A percentile compares a stretch with the other conserved stretches of the same genome.
These are phyloP conservation scores for Albula goreensis DNA, from an alignment of 2,113 vertebrate genomes.

Conservation along the genomic window DNA sequence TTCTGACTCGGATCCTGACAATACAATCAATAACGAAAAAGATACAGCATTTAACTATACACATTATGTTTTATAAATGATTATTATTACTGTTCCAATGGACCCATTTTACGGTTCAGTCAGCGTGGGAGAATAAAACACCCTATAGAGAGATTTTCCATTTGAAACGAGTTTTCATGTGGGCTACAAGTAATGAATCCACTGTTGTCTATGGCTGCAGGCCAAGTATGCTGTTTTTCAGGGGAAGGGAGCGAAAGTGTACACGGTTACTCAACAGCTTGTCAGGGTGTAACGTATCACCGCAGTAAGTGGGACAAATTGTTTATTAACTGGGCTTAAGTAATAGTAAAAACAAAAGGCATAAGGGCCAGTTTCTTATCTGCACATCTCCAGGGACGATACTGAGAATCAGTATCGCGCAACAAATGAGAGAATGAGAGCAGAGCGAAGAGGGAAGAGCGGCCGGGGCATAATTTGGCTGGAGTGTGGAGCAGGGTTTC, in stretches of 20 bases:
- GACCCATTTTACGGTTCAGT: constrained; percentile 51
- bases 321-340: constrained; percentile 65
- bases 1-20: too few relatives aligned
- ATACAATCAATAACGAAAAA: too few relatives aligned
- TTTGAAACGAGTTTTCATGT: constrained; percentile 51
- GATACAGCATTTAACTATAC: too few relatives aligned
- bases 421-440: too few relatives aligned
- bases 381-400: constrained; percentile 47
- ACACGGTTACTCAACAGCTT: constrained; percentile 58
- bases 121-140: constrained; percentile 40
- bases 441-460: too few relatives aligned
- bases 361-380: constrained; percentile 41
- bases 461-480: too few relatives aligned
- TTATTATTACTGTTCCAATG: constrained; percentile 12
- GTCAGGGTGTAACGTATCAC: constrained; percentile 54
- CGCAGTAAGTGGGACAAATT: constrained; percentile 56
- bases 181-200: constrained; percentile 56
- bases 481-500: too few relatives aligned
- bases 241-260: constrained; percentile 47
- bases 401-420: constrained; percentile 35
- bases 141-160: constrained; percentile 46
- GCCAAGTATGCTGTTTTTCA: constrained; percentile 65
- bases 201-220: constrained; percentile 57
- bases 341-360: constrained; percentile 50
- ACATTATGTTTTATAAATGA: too few relatives aligned